These are phyloP conservation scores for Cantharis nigra DNA, from an alignment of 2,888 invertebrate genomes.

Conservation along the genomic window DNA sequence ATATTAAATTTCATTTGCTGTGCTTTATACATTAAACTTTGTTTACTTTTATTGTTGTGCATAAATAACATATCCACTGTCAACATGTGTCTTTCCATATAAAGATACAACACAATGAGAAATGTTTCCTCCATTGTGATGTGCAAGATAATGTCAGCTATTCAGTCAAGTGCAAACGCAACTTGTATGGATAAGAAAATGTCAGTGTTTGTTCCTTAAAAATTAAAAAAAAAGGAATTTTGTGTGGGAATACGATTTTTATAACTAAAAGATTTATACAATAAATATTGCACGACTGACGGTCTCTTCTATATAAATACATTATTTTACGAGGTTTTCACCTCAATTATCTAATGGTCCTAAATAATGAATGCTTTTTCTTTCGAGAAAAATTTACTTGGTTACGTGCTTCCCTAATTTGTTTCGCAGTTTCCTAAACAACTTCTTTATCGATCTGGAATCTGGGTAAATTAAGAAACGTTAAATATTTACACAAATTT, in stretches of 20 bases:
- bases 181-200: neutral
- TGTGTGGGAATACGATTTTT: neutral
- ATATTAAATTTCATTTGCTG: neutral
- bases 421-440: neutral
- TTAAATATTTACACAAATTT: neutral
- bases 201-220: neutral
- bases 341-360: neutral
- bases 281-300: neutral
- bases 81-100: conserved; percentile 17
- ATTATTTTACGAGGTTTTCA: neutral
- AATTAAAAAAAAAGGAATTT: neutral
- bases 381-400: neutral
- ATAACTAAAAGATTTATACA: neutral
- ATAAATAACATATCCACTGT: conserved; percentile 22
- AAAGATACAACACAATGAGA: neutral
- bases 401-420: neutral
- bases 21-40: neutral
- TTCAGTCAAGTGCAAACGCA: neutral
- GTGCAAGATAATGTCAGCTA: neutral
- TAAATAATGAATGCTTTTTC: neutral
- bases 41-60: neutral
- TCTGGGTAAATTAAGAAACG: neutral
- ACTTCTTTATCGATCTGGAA: neutral
- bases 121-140: neutral
- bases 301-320: neutral